These are phyloP conservation scores for Venturia canescens DNA, from an alignment of 1,140 invertebrate species.

Conservation along the genomic window DNA sequence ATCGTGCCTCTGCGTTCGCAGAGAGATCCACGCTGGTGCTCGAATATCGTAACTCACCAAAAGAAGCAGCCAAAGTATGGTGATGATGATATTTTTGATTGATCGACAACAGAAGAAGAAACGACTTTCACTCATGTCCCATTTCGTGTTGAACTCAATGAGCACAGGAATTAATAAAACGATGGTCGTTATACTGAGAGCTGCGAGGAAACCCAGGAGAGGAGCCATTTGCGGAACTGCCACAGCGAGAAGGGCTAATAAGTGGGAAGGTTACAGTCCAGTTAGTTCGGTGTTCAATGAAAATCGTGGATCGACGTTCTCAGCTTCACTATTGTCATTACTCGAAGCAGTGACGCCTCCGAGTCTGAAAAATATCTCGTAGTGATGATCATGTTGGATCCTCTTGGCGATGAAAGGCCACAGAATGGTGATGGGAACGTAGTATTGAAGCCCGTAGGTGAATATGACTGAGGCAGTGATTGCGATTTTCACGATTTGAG, in stretches of 20 bases:
- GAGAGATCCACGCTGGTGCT: not conserved
- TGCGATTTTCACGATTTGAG: slow-evolving; percentile 59
- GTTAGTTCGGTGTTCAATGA: slow-evolving; percentile 20
- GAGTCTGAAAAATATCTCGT: slow-evolving; percentile 56
- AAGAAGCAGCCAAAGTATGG: slow-evolving; percentile 55
- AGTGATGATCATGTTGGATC: slow-evolving; percentile 31
- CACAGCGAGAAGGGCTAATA: slow-evolving; percentile 60
- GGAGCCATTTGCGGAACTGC: slow-evolving; percentile 61
- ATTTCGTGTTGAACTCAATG: slow-evolving; percentile 77
- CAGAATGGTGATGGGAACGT: slow-evolving; percentile 60
- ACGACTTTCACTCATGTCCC: slow-evolving; percentile 53
- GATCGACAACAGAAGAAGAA: slow-evolving; percentile 37
- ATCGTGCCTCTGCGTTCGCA: not conserved
- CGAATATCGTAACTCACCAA: slow-evolving; percentile 51
- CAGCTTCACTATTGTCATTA: slow-evolving; percentile 45
- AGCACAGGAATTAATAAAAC: slow-evolving; percentile 80
- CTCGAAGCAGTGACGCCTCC: slow-evolving; percentile 50
- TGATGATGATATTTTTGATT: slow-evolving; percentile 58
- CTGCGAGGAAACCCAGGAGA: slow-evolving; percentile 59
- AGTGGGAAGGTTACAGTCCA: slow-evolving; percentile 2
- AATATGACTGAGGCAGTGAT: slow-evolving; percentile 60
- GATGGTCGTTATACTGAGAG: slow-evolving; percentile 59
- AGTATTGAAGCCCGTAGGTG: slow-evolving; percentile 60
- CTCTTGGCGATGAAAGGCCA: slow-evolving; percentile 60
- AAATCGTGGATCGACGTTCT: not conserved